phyloP scores from a whole-genome alignment of 2,113 vertebrate species.

The Girardinichthys multiradiatus region DNA sequence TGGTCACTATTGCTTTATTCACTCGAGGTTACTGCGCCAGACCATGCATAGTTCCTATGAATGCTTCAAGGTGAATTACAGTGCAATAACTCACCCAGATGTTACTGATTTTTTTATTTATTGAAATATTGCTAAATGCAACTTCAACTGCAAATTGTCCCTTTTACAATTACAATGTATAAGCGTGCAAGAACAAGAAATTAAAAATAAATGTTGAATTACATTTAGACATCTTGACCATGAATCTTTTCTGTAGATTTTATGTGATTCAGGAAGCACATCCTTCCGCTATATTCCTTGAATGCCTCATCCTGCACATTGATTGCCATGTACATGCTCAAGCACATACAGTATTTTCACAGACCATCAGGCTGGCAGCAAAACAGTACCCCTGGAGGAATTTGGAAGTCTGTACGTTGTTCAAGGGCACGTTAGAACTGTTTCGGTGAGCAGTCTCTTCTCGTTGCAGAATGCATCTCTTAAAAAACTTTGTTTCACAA shows the following conservation, averaged over 20 bases:
- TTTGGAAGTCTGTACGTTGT: constrained; percentile 61
- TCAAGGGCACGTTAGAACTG: constrained; percentile 65
- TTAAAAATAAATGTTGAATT: not conserved
- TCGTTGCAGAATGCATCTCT: constrained; percentile 56
- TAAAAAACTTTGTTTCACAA: constrained; percentile 59
- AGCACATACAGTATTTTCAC: constrained; percentile 32
- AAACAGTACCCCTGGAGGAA: constrained; percentile 42
- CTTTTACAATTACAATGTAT: not conserved
- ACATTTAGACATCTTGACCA: not conserved
- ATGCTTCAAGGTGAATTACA: too few species aligned
- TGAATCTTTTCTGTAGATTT: not conserved
- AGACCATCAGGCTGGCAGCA: constrained; percentile 43
- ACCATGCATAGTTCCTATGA: too few species aligned
- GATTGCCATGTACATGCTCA: constrained; percentile 21
- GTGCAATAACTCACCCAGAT: too few species aligned
- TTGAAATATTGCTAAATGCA: too few species aligned
- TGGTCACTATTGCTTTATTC: too few species aligned
- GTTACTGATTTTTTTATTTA: too few species aligned
- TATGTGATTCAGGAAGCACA: constrained; percentile 7
- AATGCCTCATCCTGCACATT: constrained; percentile 23
- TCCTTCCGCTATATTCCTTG: not conserved
- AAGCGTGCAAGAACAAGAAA: not conserved
- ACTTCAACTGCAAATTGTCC: too few species aligned
- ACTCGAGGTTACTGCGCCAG: too few species aligned
- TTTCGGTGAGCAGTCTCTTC: constrained; percentile 52